Evolutionary conservation across 2,888 invertebrate species (phyloP).

Genomic region (Prostheceraeus crozeri): DNA sequence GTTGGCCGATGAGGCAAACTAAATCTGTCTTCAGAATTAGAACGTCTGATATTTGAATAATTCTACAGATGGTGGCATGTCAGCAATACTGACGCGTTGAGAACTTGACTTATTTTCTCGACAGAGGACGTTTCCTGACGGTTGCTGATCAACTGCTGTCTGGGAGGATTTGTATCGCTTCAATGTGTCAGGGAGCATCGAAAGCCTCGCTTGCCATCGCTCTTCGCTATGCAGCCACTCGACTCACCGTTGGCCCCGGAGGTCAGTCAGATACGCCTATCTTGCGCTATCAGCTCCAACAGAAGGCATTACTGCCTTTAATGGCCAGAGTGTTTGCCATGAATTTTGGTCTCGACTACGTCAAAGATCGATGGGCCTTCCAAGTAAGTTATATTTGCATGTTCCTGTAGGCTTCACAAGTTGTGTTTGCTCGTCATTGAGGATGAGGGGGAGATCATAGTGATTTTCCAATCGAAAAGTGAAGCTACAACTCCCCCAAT

Average conservation of each 20-base stretch:
- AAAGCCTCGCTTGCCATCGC: constrained; percentile 43
- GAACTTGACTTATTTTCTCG: too few relatives aligned
- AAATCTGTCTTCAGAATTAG: too few relatives aligned
- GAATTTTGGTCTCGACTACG: constrained; percentile 44
- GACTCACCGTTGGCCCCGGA: constrained; percentile 44
- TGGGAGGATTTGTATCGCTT: constrained; percentile 44
- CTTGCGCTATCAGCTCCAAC: constrained; percentile 44
- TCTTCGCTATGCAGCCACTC: constrained; percentile 43
- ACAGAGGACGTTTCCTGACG: constrained; percentile 43
- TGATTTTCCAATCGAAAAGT: too few relatives aligned
- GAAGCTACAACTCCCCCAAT: too few relatives aligned
- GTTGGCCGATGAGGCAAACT: too few relatives aligned
- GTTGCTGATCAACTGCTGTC: constrained; percentile 45
- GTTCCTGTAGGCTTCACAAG: too few relatives aligned
- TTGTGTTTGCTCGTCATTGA: background rate
- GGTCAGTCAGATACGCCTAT: constrained; percentile 44
- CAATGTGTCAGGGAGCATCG: constrained; percentile 42
- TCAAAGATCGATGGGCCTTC: constrained; percentile 39
- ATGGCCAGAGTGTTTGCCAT: constrained; percentile 44
- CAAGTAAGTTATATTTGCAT: constrained; percentile 25
- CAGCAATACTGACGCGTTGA: too few relatives aligned
- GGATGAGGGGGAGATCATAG: too few relatives aligned
- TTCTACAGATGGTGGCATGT: too few relatives aligned
- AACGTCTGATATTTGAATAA: too few relatives aligned
- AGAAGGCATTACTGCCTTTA: constrained; percentile 43